phyloP scores from a whole-genome alignment of 2,888 invertebrate species.

The Bimastos eiseni region DNA sequence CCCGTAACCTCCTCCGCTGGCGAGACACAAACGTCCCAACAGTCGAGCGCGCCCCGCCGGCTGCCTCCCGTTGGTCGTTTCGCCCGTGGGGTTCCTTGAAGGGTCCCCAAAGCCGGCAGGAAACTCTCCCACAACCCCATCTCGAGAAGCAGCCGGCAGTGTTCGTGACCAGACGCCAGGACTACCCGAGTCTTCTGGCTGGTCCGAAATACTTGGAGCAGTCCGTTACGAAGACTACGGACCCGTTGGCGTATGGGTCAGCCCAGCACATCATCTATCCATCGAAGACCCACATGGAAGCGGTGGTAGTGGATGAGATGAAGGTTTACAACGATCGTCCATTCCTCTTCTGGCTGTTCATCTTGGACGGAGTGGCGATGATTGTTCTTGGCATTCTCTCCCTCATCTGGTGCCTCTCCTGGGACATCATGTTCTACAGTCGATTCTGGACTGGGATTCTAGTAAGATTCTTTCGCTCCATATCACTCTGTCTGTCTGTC shows the following conservation, averaged over 20 bases:
- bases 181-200: neutral
- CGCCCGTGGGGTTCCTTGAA: neutral
- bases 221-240: neutral
- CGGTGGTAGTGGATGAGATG: constrained; percentile 34
- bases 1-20: neutral
- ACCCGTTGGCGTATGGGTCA: neutral
- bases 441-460: constrained; percentile 30
- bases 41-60: neutral
- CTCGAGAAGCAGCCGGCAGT: neutral
- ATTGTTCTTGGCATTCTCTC: constrained; percentile 28
- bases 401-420: constrained; percentile 28
- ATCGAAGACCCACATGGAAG: neutral
- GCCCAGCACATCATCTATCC: constrained; percentile 19
- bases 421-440: constrained; percentile 26
- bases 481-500: neutral
- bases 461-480: neutral
- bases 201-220: neutral
- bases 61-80: neutral
- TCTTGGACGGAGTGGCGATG: constrained; percentile 20
- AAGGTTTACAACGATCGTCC: constrained; percentile 27
- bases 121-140: neutral
- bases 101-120: neutral
- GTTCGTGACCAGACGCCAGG: neutral
- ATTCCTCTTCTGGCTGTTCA: constrained; percentile 30
- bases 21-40: neutral